Evolutionary conservation across 2,888 invertebrate species (phyloP).

Genomic region (Tricholauxania praeusta): DNA sequence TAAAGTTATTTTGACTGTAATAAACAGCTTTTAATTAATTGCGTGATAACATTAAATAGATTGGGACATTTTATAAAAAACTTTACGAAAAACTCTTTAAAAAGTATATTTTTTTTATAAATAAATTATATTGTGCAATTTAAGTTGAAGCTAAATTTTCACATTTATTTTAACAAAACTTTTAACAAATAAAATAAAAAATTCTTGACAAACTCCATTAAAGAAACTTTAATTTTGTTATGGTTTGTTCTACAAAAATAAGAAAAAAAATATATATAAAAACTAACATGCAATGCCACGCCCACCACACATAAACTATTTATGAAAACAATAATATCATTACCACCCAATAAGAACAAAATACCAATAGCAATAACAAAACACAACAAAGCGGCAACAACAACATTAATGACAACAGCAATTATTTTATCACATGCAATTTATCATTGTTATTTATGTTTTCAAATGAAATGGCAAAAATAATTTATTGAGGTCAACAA

Average conservation of each 20-base stretch:
- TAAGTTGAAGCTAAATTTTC: neutral
- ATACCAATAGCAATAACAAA: constrained; percentile 40
- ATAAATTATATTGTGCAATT: neutral
- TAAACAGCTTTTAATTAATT: too few species aligned
- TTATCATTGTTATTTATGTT: constrained; percentile 35
- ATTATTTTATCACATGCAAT: constrained; percentile 35
- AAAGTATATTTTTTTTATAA: too few species aligned
- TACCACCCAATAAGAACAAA: neutral
- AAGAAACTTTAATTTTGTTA: too few species aligned
- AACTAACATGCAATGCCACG: constrained; percentile 13
- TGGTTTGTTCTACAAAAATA: neutral
- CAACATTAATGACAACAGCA: constrained; percentile 41
- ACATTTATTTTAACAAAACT: neutral
- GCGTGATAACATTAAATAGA: too few species aligned
- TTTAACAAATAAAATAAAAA: too few species aligned
- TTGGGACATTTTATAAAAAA: too few species aligned
- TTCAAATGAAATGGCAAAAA: constrained; percentile 29
- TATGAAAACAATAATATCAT: constrained; percentile 9
- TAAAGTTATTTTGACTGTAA: neutral
- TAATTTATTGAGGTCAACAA: constrained; percentile 18
- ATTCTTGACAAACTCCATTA: too few species aligned
- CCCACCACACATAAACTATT: constrained; percentile 4
- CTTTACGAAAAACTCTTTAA: too few species aligned
- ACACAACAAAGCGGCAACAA: constrained; percentile 17
- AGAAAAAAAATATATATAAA: neutral